Evolutionary conservation across 2,888 invertebrate genomes (phyloP).

Genomic region (Zelleria hepariella): DNA sequence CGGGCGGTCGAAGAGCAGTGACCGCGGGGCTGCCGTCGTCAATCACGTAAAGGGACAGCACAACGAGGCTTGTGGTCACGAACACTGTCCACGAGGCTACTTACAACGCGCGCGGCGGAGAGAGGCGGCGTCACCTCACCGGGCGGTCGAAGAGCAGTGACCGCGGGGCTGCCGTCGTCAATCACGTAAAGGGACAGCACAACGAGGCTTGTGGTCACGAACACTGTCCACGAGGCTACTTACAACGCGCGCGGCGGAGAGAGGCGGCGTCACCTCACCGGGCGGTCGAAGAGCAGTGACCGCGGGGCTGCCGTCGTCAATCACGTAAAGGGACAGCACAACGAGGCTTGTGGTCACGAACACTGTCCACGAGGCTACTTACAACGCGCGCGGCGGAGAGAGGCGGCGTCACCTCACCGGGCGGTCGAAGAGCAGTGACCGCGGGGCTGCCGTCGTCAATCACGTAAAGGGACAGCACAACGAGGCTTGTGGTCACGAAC

Average conservation of each 20-base stretch:
- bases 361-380: too few species aligned
- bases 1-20: conserved; percentile 27
- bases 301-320: conserved; percentile 26
- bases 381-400: neutral
- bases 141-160: conserved; percentile 31
- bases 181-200: conserved; percentile 37
- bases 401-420: conserved; percentile 15
- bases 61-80: conserved; percentile 53
- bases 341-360: conserved; percentile 56
- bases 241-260: neutral
- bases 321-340: conserved; percentile 37
- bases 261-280: conserved; percentile 14
- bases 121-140: conserved; percentile 14
- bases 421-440: conserved; percentile 24
- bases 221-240: too few species aligned
- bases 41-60: conserved; percentile 34
- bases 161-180: conserved; percentile 26
- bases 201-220: conserved; percentile 53
- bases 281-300: conserved; percentile 31
- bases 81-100: too few species aligned
- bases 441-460: conserved; percentile 27
- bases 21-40: conserved; percentile 29
- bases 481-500: conserved; percentile 52
- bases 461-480: conserved; percentile 41
- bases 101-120: neutral